Evolutionary conservation across 2,797 vertebrate species (phyloP), one percentile per base, ranked within the genome.

Genomic region (Betta splendens): DNA sequence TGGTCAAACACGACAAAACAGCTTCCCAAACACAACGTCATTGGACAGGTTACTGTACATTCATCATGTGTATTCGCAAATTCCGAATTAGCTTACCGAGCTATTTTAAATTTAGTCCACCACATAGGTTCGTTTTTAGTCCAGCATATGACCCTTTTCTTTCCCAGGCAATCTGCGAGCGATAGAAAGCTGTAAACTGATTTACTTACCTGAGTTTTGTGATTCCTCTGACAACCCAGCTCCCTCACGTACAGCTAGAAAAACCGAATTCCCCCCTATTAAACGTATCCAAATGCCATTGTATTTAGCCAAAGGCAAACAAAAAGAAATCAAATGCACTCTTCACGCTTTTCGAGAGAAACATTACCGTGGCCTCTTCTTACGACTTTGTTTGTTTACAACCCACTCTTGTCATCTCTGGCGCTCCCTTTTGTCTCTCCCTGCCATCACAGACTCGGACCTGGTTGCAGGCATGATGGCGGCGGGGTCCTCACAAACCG

Each of bases 191-290:
- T 33, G 18, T 62, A 65, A 75, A 40, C 37, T 55, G 17, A 17
- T 45, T 18, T 7, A 84, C 89, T 64, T 72, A 93, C 92, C 92
- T 89, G 90, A 87, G 82, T 89, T 64, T 49, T 75, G 33, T 67
- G 71, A 55, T 38, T 89, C 85, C 77, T 85, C 73, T 79, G 90
- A 91, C 71, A 86, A 83, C 85, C 72, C 86, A 81, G 89, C 57
- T 37, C 79, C 79, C 81, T 58, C 84, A 69, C 62, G 67, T 79
- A 80, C 73, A 72, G 70, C 72, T 77, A 44, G 73, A 80, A 81
- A n/a, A 64, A 17, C 4, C 7, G 16, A 28, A 16, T 23, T 28
- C 20, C 18, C 47, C 29, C 9, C 25, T 49, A 4, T 12, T 11
- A 64, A 1, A 28, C 5, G 43, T 33, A 12, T 20, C n/a, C 20